These are phyloP conservation scores for Drosophila monieri DNA, from an alignment of 2,888 invertebrate species.

Conservation along the genomic window DNA sequence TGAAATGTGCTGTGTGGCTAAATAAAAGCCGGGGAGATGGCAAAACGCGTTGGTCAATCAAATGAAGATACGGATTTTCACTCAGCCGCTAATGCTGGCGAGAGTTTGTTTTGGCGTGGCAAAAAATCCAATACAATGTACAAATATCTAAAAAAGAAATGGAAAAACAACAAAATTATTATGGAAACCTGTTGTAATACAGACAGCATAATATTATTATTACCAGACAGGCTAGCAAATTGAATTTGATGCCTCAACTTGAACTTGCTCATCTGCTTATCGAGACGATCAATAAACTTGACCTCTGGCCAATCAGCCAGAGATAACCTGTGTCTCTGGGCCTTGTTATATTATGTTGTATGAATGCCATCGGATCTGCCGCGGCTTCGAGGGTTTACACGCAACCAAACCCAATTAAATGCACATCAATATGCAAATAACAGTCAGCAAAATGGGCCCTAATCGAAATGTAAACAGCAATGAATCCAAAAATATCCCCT, in stretches of 20 bases:
- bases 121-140: neutral
- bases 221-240: slow-evolving; percentile 16
- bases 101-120: slow-evolving; percentile 35
- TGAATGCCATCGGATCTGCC: slow-evolving; percentile 6
- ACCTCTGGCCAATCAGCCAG: slow-evolving; percentile 65
- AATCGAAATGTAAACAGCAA: slow-evolving; percentile 77
- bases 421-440: slow-evolving; percentile 75
- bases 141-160: neutral
- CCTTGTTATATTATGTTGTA: slow-evolving; percentile 4
- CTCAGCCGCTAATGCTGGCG: slow-evolving; percentile 28
- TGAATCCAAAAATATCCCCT: slow-evolving; percentile 52
- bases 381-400: slow-evolving; percentile 45
- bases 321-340: slow-evolving; percentile 19
- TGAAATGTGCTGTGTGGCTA: slow-evolving; percentile 62
- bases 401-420: slow-evolving; percentile 71
- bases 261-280: slow-evolving; percentile 59
- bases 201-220: slow-evolving; percentile 28
- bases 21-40: slow-evolving; percentile 50
- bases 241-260: slow-evolving; percentile 41
- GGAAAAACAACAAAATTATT: neutral
- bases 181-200: slow-evolving; percentile 43
- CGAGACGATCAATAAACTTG: slow-evolving; percentile 45
- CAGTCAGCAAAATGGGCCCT: slow-evolving; percentile 51
- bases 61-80: slow-evolving; percentile 49
- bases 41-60: slow-evolving; percentile 54